Evolutionary conservation across 1,140 invertebrate species (phyloP).

Genomic region (Drosophila busckii): DNA sequence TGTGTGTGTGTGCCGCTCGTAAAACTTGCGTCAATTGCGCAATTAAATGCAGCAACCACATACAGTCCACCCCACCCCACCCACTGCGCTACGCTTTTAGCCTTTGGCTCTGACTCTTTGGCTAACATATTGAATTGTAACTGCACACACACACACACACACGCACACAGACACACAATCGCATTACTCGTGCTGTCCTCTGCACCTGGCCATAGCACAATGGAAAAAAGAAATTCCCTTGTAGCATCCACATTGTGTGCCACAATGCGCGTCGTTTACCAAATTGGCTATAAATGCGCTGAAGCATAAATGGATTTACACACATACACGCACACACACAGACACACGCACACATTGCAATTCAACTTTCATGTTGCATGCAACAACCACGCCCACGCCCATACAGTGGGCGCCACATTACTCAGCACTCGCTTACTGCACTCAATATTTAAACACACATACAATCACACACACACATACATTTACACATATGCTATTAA

Average conservation of each 20-base stretch:
- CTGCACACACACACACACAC: conserved; percentile 21
- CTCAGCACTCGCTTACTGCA: conserved; percentile 9
- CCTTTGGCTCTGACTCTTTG: not conserved
- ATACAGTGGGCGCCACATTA: not conserved
- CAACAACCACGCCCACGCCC: conserved; percentile 35
- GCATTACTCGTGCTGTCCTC: not conserved
- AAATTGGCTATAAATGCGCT: conserved; percentile 72
- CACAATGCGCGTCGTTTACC: conserved; percentile 50
- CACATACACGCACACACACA: conserved; percentile 66
- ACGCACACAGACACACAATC: conserved; percentile 23
- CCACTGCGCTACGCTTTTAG: too few relatives aligned
- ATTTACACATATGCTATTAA: too few relatives aligned
- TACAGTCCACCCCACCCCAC: too few relatives aligned
- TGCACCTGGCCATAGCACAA: not conserved
- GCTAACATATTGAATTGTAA: conserved; percentile 23
- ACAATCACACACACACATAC: too few relatives aligned
- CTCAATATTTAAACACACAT: conserved; percentile 13
- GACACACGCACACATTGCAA: conserved; percentile 41
- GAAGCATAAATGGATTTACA: conserved; percentile 71
- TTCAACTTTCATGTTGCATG: conserved; percentile 60
- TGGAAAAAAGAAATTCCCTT: too few relatives aligned
- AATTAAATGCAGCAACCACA: too few relatives aligned
- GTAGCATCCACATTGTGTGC: conserved; percentile 1
- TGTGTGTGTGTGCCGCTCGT: conserved; percentile 34
- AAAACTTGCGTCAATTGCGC: conserved; percentile 65